These are phyloP conservation scores for Tipula helvola DNA, from an alignment of 2,888 invertebrate species.

Conservation along the genomic window DNA sequence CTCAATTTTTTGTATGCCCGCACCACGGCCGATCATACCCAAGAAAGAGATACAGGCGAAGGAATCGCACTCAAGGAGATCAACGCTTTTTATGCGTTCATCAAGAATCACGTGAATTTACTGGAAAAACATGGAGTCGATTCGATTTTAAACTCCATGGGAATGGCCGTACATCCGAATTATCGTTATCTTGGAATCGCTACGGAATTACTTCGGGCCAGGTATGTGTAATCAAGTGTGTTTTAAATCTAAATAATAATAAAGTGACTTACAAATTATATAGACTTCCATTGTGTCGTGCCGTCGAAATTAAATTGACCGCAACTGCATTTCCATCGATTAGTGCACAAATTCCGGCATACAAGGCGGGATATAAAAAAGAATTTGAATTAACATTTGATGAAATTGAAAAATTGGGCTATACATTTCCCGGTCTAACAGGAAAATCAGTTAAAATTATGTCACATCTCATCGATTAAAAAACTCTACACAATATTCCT, in stretches of 20 bases:
- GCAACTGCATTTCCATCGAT: constrained; percentile 8
- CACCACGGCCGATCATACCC: background rate
- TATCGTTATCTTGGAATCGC: constrained; percentile 12
- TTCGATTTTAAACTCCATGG: background rate
- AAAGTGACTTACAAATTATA: background rate
- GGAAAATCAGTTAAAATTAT: background rate
- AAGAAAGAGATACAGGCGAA: background rate
- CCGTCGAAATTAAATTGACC: constrained; percentile 7
- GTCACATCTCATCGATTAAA: background rate
- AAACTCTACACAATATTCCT: background rate
- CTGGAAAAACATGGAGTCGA: constrained; percentile 5
- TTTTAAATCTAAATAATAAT: background rate
- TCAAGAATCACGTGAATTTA: background rate
- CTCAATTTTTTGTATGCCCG: constrained; percentile 6
- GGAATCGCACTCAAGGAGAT: background rate
- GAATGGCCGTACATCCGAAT: background rate
- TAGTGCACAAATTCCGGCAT: constrained; percentile 9
- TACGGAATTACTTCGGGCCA: background rate
- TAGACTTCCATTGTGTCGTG: constrained; percentile 5
- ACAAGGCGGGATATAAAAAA: constrained; percentile 11
- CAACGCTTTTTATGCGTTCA: background rate
- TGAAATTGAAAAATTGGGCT: background rate
- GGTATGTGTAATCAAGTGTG: background rate
- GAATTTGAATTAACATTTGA: constrained; percentile 10
- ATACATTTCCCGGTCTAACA: background rate